These are phyloP conservation scores for Tyria jacobaeae DNA, from an alignment of 2,888 invertebrate species.

Conservation along the genomic window DNA sequence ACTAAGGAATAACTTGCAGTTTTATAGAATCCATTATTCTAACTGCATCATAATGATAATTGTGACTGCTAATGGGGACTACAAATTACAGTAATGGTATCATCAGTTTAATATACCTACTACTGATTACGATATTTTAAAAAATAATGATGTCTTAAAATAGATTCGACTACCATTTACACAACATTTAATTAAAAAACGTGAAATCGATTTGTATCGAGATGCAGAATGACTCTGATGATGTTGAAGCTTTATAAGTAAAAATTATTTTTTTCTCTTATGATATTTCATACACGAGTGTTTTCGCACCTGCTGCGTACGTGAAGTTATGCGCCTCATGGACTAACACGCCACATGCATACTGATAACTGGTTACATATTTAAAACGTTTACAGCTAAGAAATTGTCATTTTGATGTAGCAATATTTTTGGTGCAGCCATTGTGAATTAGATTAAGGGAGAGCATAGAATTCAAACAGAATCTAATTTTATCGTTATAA, in stretches of 20 bases:
- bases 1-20: not conserved
- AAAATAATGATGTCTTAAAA: not conserved
- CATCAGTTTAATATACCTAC: not conserved
- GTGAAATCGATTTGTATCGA: conserved; percentile 1
- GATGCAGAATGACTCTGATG: not conserved
- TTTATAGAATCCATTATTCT: conserved; percentile 5
- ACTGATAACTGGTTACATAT: conserved; percentile 48
- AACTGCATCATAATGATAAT: not conserved
- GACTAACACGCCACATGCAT: conserved; percentile 58
- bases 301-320: conserved; percentile 68
- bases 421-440: conserved; percentile 21
- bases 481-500: not conserved
- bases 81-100: conserved; percentile 4
- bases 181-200: not conserved
- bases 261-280: conserved; percentile 19
- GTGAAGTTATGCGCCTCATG: conserved; percentile 64
- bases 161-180: not conserved
- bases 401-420: conserved; percentile 19
- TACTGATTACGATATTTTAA: not conserved
- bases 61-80: not conserved
- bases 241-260: conserved; percentile 10
- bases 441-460: not conserved
- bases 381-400: conserved; percentile 28
- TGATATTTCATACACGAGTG: conserved; percentile 39
- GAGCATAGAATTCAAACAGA: not conserved